Evolutionary conservation across 2,113 vertebrate genomes (phyloP).

Genomic region (Phodopus roborovskii): DNA sequence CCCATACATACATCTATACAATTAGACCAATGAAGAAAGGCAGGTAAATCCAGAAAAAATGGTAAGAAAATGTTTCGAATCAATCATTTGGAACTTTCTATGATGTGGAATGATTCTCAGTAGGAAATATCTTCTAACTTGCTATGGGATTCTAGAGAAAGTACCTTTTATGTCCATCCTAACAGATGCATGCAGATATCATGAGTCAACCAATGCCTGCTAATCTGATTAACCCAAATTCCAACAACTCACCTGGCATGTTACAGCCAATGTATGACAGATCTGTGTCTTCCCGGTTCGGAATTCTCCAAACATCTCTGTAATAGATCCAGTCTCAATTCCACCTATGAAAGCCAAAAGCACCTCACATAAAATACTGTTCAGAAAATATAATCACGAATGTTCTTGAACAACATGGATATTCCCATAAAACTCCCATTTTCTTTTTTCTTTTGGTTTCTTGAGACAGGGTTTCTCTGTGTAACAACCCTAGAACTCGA

Average conservation of each 20-base stretch:
- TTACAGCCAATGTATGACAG: slow-evolving; percentile 97
- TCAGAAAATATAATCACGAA: slow-evolving; percentile 30
- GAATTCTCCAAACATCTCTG: slow-evolving; percentile 98
- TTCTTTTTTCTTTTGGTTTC: background rate
- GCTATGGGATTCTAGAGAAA: slow-evolving; percentile 3
- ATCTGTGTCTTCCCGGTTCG: slow-evolving; percentile 98
- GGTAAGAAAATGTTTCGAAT: slow-evolving; percentile 48
- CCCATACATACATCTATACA: background rate
- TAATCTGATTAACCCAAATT: slow-evolving; percentile 19
- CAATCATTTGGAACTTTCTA: background rate
- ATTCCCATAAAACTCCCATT: background rate
- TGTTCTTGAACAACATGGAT: slow-evolving; percentile 21
- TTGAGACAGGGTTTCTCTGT: background rate
- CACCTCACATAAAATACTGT: background rate
- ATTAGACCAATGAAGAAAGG: slow-evolving; percentile 18
- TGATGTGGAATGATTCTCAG: slow-evolving; percentile 16
- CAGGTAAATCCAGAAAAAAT: background rate
- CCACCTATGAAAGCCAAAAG: slow-evolving; percentile 89
- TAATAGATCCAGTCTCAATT: slow-evolving; percentile 98
- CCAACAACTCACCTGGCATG: slow-evolving; percentile 92
- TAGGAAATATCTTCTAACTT: slow-evolving; percentile 15
- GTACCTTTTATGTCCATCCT: background rate
- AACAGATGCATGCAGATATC: slow-evolving; percentile 8
- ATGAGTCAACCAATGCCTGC: background rate
- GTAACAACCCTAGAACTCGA: background rate